Conservation (phyloP, 2,797 vertebrate genomes). For the Acanthurus tractus region DNA sequence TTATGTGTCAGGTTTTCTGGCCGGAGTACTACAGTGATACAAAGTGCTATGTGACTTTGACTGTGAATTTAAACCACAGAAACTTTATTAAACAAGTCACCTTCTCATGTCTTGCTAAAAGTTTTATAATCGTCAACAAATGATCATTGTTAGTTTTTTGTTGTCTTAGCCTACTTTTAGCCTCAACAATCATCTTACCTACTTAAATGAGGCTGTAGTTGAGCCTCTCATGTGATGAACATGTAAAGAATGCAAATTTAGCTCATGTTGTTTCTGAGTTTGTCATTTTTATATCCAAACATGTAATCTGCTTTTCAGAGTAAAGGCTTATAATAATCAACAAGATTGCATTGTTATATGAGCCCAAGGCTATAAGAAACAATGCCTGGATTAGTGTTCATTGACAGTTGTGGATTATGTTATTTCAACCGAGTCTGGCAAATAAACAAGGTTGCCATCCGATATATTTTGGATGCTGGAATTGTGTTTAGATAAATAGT, state of each 20-base stretch:
- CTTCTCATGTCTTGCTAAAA: not conserved
- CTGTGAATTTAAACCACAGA: not conserved
- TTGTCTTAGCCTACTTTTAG: too few species aligned
- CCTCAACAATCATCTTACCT: too few species aligned
- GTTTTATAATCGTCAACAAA: not conserved
- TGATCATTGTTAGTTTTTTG: too few species aligned
- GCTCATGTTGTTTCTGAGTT: not conserved
- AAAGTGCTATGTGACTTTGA: not conserved
- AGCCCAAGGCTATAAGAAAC: conserved; percentile 13
- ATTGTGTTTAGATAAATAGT: conserved; percentile 32
- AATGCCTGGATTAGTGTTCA: conserved; percentile 33
- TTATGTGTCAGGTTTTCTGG: not conserved
- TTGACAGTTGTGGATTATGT: conserved; percentile 18
- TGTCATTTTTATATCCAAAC: not conserved
- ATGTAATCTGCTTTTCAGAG: conserved; percentile 14
- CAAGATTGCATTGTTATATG: conserved; percentile 4
- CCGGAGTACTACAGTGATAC: not conserved
- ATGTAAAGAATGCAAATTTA: not conserved
- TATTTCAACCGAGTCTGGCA: conserved; percentile 26
- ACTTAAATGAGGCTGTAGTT: too few species aligned
- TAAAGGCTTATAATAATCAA: conserved; percentile 17
- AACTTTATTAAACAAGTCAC: not conserved
- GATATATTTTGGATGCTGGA: conserved; percentile 31
- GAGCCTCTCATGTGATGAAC: not conserved
- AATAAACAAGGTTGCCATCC: conserved; percentile 43